phyloP scores from a whole-genome alignment of 2,797 vertebrate species.

The Syngnathus acus region DNA sequence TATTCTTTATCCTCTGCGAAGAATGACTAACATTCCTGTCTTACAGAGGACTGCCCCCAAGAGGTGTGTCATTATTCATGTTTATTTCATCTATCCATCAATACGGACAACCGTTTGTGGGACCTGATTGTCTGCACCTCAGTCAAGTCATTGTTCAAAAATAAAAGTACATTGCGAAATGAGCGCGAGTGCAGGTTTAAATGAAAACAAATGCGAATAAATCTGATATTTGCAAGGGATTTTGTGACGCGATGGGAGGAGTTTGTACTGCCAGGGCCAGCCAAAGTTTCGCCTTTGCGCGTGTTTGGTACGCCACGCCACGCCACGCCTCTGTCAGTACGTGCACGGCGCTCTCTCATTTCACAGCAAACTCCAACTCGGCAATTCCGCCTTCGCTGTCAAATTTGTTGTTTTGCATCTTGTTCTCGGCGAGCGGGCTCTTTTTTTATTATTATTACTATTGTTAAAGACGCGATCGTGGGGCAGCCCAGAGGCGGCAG shows the following conservation, averaged over 20 bases:
- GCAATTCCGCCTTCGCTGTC: conserved; percentile 68
- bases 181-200: no score
- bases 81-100: no score
- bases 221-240: not conserved
- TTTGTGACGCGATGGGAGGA: conserved; percentile 51
- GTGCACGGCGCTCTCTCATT: conserved; percentile 67
- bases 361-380: conserved; percentile 72
- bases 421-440: conserved; percentile 5
- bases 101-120: no score
- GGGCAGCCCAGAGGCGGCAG: conserved; percentile 8
- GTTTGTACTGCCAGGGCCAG: conserved; percentile 45
- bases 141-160: no score
- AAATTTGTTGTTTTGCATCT: conserved; percentile 37
- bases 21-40: no score
- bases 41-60: no score
- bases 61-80: no score
- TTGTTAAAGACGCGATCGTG: not conserved
- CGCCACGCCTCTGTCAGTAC: conserved; percentile 68
- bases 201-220: not conserved
- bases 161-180: no score
- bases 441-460: no score
- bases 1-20: no score
- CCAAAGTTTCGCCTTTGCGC: conserved; percentile 65
- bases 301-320: conserved; percentile 57
- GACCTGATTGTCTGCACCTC: no score